Evolutionary conservation across 2,888 invertebrate genomes (phyloP), one percentile per base, ranked within the genome.

Genomic region (Ennomos fuscantarius): DNA sequence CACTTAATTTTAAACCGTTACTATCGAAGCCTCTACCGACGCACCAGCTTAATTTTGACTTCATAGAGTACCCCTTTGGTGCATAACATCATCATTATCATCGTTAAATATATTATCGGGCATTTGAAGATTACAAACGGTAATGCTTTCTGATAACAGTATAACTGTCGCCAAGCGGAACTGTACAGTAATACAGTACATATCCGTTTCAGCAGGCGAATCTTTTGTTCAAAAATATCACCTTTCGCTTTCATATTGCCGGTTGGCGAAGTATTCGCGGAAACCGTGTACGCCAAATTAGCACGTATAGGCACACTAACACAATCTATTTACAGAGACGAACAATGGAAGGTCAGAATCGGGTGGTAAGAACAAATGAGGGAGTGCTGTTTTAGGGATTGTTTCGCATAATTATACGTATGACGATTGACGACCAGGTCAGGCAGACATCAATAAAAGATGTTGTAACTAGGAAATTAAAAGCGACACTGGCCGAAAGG

Each of bases 271-370:
- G 80, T 78, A 81, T 79, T 81, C 72, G 70, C 83, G 81, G 79
- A 82, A 83, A 78, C 73, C 62, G 82, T 84, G 85, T 79, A 73
- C 72, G 74, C 76, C 70, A 76, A 89, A 89, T 91, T 88, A 89
- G 80, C 89, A 83, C 81, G 83, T 84, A 79, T 84, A 79, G 77
- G 79, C 73, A 80, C 79, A 87, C 79, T 87, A 79, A 82, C 86
- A 78, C 74, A 78, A 74, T 75, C 81, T 87, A 86, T 89, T 86
- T 87, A 81, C 78, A 82, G 79, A 78, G 71, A 74, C 80, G 66
- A 79, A 89, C 88, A 90, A 89, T 87, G 83, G 88, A 91, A 91
- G 90, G 91, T 82, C 89, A 81, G 70, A 70, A 72, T 67, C 72
- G 66, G 73, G 70, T 69, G 72, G 75, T 78, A 82, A 84, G 84